Percentiles rank a stretch among this genome's conserved stretches.
Evolutionary conservation across 2,888 invertebrate genomes (phyloP).

Genomic region (Pogonocherus hispidulus): DNA sequence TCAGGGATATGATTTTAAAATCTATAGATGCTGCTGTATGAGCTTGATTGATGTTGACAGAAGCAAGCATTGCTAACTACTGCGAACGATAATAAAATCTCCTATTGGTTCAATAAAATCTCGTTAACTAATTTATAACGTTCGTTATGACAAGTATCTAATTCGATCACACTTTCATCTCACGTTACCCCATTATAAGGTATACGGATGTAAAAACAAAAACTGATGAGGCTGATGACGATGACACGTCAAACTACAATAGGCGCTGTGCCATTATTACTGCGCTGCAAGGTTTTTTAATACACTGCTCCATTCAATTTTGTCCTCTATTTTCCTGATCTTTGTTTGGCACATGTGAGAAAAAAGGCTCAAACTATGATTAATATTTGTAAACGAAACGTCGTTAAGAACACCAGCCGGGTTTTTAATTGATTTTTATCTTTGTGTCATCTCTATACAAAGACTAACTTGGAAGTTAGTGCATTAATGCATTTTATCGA

Average conservation of each 20-base stretch:
- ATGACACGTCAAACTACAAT: constrained; percentile 21
- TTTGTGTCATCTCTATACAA: too few relatives aligned
- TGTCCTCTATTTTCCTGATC: constrained; percentile 7
- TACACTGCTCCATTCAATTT: constrained; percentile 19
- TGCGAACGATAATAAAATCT: constrained; percentile 6
- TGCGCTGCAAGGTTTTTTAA: constrained; percentile 18
- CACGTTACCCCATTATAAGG: not conserved
- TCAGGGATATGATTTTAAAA: too few relatives aligned
- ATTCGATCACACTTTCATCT: constrained; percentile 4
- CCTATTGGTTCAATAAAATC: constrained; percentile 3
- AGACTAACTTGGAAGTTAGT: not conserved
- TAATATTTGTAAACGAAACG: constrained; percentile 24
- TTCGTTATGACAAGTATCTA: constrained; percentile 6
- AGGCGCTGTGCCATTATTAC: constrained; percentile 9
- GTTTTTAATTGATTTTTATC: constrained; percentile 3
- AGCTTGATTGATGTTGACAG: not conserved
- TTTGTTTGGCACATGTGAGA: constrained; percentile 12
- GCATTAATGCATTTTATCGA: not conserved
- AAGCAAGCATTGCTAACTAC: not conserved
- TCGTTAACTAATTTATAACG: constrained; percentile 20
- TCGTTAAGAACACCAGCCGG: constrained; percentile 9
- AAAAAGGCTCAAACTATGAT: constrained; percentile 18
- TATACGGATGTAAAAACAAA: constrained; percentile 8
- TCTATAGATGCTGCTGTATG: too few relatives aligned
- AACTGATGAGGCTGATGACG: constrained; percentile 18